Conservation (phyloP, 2,113 vertebrate species). For the Chaetura pelagica region DNA sequence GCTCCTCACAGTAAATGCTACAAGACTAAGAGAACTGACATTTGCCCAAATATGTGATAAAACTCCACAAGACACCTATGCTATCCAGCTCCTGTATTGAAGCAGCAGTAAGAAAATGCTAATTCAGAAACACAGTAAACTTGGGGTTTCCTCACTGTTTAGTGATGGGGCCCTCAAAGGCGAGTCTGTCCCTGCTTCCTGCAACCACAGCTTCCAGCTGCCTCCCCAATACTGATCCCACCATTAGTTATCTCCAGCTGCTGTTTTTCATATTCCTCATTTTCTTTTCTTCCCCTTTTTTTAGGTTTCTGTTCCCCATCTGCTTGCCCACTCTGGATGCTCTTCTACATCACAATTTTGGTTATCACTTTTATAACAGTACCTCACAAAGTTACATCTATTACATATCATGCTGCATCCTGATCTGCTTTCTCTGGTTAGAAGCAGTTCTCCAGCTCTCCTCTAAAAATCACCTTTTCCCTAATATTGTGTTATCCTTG, state of each 20-base stretch:
- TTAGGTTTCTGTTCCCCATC: neutral
- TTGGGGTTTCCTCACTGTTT: neutral
- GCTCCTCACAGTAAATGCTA: neutral
- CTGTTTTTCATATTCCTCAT: neutral
- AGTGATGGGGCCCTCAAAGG: neutral
- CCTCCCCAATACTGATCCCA: neutral
- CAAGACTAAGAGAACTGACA: neutral
- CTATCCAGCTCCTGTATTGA: neutral
- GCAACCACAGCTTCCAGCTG: neutral
- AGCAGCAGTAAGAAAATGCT: neutral
- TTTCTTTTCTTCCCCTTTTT: neutral
- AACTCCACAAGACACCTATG: neutral
- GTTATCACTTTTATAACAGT: neutral
- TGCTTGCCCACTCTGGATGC: too few relatives aligned
- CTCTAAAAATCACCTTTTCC: neutral
- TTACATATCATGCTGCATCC: neutral
- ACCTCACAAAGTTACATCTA: neutral
- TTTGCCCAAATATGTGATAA: neutral
- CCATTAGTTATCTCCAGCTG: accelerated
- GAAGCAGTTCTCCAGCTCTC: neutral
- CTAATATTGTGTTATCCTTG: neutral
- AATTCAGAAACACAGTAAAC: neutral
- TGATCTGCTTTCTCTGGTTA: neutral
- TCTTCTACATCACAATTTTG: neutral
- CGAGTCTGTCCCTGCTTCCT: neutral